Base-by-base conservation (phyloP, 1,140 invertebrate species). In the Dinothrombium tinctorium region DNA sequence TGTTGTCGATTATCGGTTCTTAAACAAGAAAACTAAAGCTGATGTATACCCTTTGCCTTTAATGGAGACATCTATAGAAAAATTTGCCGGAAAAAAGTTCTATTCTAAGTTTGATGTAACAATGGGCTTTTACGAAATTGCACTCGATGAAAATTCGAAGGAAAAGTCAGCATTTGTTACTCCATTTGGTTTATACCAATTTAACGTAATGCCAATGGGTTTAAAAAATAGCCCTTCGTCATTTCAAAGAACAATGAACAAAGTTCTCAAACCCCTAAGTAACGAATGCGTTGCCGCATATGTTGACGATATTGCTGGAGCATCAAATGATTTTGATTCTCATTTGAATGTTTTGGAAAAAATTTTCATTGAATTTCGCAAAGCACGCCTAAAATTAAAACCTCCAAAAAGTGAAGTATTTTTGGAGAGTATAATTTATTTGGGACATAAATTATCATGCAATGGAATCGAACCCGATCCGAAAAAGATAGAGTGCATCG, bases 191-290 rank as follows among this genome's bases (percentile, higher is more conserved):
- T 48, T 32, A 6, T 52, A 12, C 21, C 6, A 52, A 26, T 48
- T 11, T 4, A 29, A 7, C n/a, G 11, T 33, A 4, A 57, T 64
- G 55, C 56, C 59, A 0, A 63, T 61, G 49, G 62, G 60, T 0
- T 45, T 66, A 0, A 45, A 43, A 2, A 57, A 59, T 22, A 53
- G 54, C 1, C 54, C 51, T 9, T 54, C 57, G 1, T 59, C 56
- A 0, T 57, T 59, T 41, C 52, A 56, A 36, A 22, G 55, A 29
- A 42, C 56, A 8, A 53, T 59, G 41, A 28, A 38, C 53, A 41
- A 12, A 14, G 29, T 35, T 11, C 26, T 36, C 17, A 17, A 33
- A 14, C 32, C 17, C 7, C 5, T 33, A 5, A 5, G 6, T 5
- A 5, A 5, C 14, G 7, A 5, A 7, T 7, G 14, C 5, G 14